Evolutionary conservation across 2,888 invertebrate genomes (phyloP), one percentile per base, ranked within the genome.

Genomic region (Dione juno): DNA sequence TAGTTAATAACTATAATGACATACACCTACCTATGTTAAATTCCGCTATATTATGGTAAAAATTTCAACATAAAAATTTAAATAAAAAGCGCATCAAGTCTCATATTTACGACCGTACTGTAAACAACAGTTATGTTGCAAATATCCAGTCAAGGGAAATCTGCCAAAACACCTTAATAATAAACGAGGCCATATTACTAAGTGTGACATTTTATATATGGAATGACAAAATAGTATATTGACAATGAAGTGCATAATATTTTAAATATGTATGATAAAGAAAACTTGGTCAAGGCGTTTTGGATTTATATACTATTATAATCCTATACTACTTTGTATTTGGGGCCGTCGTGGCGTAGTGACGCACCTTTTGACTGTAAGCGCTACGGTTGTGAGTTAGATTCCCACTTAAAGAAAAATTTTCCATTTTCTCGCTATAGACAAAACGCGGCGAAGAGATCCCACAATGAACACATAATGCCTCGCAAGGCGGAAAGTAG

Each of bases 251-350:
- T 35, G 13, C 35, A 57, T 16, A 35, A 14, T 16, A n/a, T n/a
- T 10, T 35, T 37, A 3, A 10, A 54, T 1, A 16, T 10, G 37
- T 2, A 21, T 50, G 40, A 10, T 9, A 11, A 57, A 10, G 11
- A 40, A 40, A 57, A 13, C 16, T 40, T 57, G 57, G 57, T 57
- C 57, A 57, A 57, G 57, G 57, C 13, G 57, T 37, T 11, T 37
- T 16, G 16, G 10, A 57, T 57, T 54, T 54, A 37, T 11, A 53
- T 50, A 19, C n/a, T n/a, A n/a, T 19, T 53, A 53, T 14, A 35
- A n/a, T 14, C 8, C 0, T 0, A 45, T n/a, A 45, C n/a, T n/a
- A n/a, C n/a, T n/a, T n/a, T n/a, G n/a, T n/a, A n/a, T n/a, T n/a
- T n/a, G n/a, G n/a, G n/a, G n/a, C n/a, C n/a, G n/a, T n/a, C n/a